Evolutionary conservation across 2,113 vertebrate genomes (phyloP).

Genomic region (Bagarius yarrelli): DNA sequence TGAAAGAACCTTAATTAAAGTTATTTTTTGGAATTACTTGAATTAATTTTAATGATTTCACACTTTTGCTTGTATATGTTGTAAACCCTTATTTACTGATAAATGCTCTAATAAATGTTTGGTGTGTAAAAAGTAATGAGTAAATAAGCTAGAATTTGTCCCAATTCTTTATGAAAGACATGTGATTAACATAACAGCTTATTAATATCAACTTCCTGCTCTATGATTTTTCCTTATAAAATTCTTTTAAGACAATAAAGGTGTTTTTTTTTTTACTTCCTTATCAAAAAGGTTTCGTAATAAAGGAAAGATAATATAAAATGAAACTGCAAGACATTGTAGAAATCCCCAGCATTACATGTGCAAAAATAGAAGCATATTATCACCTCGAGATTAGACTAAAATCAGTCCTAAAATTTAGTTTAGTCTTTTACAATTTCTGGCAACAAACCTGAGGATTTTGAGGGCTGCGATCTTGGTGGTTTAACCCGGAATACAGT

Average conservation of each 20-base stretch:
- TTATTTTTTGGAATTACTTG: no score
- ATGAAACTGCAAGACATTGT: neutral
- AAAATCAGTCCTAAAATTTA: no score
- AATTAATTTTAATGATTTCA: neutral
- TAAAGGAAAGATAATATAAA: neutral
- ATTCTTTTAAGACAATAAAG: neutral
- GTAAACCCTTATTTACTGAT: neutral
- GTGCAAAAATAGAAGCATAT: neutral
- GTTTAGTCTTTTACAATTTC: no score
- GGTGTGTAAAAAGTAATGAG: neutral
- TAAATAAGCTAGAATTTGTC: no score
- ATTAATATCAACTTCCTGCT: neutral
- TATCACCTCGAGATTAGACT: no score
- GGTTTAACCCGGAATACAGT: no score
- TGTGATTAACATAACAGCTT: neutral
- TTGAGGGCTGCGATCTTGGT: no score
- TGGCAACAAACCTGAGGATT: no score
- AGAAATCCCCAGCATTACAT: neutral
- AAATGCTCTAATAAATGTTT: neutral
- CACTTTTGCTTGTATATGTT: neutral
- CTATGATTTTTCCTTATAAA: neutral
- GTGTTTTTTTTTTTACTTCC: neutral
- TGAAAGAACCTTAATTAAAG: neutral
- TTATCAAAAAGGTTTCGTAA: neutral
- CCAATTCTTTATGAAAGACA: neutral